Base-by-base conservation (phyloP, 1,140 invertebrate species). In the Papilio xuthus region DNA sequence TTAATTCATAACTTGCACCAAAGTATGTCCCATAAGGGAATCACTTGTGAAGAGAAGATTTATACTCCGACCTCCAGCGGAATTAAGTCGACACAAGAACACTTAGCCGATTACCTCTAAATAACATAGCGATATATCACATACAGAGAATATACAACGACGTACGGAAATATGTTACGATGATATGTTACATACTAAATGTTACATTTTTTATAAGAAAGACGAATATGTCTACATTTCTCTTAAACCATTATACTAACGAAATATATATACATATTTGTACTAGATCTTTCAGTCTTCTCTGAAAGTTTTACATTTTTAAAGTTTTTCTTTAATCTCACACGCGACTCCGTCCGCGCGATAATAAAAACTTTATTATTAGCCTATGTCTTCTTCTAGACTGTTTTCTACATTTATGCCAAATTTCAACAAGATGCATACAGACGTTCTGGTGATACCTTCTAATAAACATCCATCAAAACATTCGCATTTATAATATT, bases 1-100 rank as follows among this genome's bases (percentile, higher is more conserved):
- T 63, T 41, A 76, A 53, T 53, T 44, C 32, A 41, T 50, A 1
- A 69, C 26, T 79, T 76, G 10, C 0, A 42, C 72, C 78, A 78
- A 37, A 53, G 42, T 44, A 28, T 56, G 71, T 47, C 77, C 75
- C 77, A 73, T 56, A 77, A 74, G 69, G 80, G 80, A 81, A 80
- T 83, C 82, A 74, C 75, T 83, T 78, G 69, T 56, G 79, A 81
- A 80, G 78, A 56, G 74, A 75, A 78, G 81, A 82, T 82, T 82
- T 82, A 82, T 82, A 79, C 60, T 50, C 78, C 78, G 63, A 60
- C 76, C 78, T 71, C 37, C 26, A 47, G 41, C 44, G 69, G 77
- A 78, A 80, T 77, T 80, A 69, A 80, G 75, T 76, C 69, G 72
- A 76, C 72, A 70, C 42, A 18, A 73, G 71, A 73, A 73, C 76